Percentiles rank a stretch among this genome's conserved stretches.
phyloP scores from a whole-genome alignment of 2,888 invertebrate species.

The Griposia aprilina region DNA sequence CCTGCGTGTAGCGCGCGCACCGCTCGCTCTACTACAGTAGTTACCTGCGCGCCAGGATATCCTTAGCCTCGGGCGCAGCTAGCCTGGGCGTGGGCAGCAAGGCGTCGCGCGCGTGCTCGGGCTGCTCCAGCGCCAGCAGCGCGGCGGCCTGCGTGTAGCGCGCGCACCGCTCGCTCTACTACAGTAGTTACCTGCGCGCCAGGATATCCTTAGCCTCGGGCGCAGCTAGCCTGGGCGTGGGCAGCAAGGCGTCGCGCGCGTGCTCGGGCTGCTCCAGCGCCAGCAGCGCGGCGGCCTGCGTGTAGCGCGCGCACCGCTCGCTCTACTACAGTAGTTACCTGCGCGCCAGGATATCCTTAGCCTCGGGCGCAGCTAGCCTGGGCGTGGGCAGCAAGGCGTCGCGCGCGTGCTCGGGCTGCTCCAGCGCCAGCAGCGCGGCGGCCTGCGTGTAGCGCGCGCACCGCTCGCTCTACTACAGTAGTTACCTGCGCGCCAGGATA shows the following conservation, averaged over 20 bases:
- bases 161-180: constrained; percentile 98
- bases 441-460: constrained; percentile 97
- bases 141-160: constrained; percentile 97
- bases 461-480: constrained; percentile 97
- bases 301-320: constrained; percentile 97
- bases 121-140: constrained; percentile 96
- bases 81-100: constrained; percentile 89
- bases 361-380: constrained; percentile 94
- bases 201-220: constrained; percentile 95
- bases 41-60: constrained; percentile 91
- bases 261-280: constrained; percentile 96
- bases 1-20: constrained; percentile 96
- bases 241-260: constrained; percentile 93
- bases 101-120: constrained; percentile 95
- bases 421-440: constrained; percentile 97
- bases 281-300: constrained; percentile 97
- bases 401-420: constrained; percentile 94
- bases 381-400: constrained; percentile 92
- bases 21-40: constrained; percentile 97
- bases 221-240: constrained; percentile 92
- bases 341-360: constrained; percentile 93
- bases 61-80: constrained; percentile 95
- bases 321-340: constrained; percentile 85
- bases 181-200: constrained; percentile 74
- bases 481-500: constrained; percentile 90